Evolutionary conservation across 2,888 invertebrate genomes (phyloP).

Genomic region (Muscina levida): DNA sequence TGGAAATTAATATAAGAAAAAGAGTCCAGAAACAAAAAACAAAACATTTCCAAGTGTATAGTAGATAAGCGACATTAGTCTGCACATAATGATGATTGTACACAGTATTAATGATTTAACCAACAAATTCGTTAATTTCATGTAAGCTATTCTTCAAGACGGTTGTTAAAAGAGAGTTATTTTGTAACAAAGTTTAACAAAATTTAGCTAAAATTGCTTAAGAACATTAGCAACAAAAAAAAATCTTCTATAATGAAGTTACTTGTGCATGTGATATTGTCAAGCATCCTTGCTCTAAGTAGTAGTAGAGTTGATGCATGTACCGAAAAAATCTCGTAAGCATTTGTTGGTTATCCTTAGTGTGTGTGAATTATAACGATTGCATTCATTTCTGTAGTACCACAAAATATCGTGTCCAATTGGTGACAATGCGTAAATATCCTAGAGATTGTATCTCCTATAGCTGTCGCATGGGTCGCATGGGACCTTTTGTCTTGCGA

Average conservation of each 20-base stretch:
- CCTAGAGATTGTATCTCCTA: conserved; percentile 48
- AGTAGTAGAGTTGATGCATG: conserved; percentile 68
- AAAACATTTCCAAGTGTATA: not conserved
- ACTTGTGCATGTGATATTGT: no score
- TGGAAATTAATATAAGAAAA: no score
- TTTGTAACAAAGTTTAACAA: no score
- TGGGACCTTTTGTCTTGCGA: conserved; percentile 71
- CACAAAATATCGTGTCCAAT: conserved; percentile 71
- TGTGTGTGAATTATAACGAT: not conserved
- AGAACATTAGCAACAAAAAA: no score
- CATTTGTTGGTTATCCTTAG: conserved; percentile 32
- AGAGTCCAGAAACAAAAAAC: not conserved
- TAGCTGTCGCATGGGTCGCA: conserved; percentile 66
- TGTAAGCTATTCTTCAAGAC: conserved; percentile 57
- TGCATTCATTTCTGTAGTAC: conserved; percentile 65
- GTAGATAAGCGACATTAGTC: not conserved
- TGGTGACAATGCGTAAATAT: conserved; percentile 75
- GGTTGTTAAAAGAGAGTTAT: conserved; percentile 26
- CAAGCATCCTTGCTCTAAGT: no score
- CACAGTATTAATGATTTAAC: not conserved
- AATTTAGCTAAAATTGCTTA: no score
- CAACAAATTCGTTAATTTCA: conserved; percentile 44
- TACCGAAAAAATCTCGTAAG: conserved; percentile 75
- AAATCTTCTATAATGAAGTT: conserved; percentile 46
- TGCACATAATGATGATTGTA: no score